Evolutionary conservation across 2,888 invertebrate species (phyloP), one percentile per base, ranked within the genome.

Genomic region (Odontomyia ornata): DNA sequence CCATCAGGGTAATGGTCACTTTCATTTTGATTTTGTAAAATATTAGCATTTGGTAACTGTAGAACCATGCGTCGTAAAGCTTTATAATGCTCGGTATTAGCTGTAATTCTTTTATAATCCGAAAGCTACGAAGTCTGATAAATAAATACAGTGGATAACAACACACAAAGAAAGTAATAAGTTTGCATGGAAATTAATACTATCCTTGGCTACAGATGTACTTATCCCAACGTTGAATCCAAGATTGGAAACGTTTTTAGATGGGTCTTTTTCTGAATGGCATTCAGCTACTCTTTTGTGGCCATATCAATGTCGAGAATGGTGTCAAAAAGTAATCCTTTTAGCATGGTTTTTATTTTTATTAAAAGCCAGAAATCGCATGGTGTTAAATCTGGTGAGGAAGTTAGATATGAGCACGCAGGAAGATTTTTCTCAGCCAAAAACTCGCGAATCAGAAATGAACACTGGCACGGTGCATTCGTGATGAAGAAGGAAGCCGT

Each of bases 241-340:
- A 78, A 73, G 79, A 76, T 36, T 80, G 79, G 72, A 75, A 78
- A 56, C 77, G 77, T 79, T 79, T 78, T 64, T 79, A 69, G 79
- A 77, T 13, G 76, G 75, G 75, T 64, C 75, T 79, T 75, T 80
- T 77, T 78, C 47, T 52, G 71, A 78, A 75, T 46, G 75, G 73
- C 79, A 30, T 79, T 78, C 78, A 65, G 77, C 73, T 79, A 71
- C 47, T 79, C 62, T 25, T 52, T 77, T 23, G 76, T 79, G 76
- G 71, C 75, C 52, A 0, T 79, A 21, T 80, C 77, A 79, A 78
- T 79, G 67, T 79, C 71, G 47, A 76, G 64, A 77, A 79, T 79
- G 78, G 76, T 80, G 73, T 79, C 78, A 76, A 80, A 78, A 79
- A 18, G 69, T 77, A 73, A 73, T 77, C 46, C 67, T 77, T 77